phyloP scores from a whole-genome alignment of 2,797 vertebrate species.

The Nothura maculosa region DNA sequence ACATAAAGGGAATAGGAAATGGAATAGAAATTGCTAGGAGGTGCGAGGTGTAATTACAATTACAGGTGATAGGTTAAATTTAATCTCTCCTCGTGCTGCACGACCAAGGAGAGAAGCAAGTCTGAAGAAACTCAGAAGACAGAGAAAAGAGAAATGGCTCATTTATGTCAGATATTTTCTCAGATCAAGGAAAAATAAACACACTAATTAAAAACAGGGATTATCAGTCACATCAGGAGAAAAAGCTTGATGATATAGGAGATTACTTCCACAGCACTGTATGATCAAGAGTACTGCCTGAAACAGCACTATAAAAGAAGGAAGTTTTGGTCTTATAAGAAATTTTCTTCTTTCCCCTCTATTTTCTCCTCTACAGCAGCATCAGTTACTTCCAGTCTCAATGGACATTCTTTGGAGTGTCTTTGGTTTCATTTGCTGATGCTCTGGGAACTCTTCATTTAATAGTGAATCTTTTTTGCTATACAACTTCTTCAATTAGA shows the following conservation, averaged over 20 bases:
- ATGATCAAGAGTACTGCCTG: not conserved
- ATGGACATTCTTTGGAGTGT: not conserved
- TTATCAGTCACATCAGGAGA: not conserved
- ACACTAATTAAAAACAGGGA: not conserved
- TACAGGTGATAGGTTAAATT: not conserved
- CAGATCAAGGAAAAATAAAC: not conserved
- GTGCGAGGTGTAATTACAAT: not conserved
- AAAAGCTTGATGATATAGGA: not conserved
- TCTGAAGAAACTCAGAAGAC: not conserved
- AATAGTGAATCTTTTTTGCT: not conserved
- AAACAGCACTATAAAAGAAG: not conserved
- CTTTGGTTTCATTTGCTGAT: slow-evolving; percentile 7
- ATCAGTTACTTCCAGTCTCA: not conserved
- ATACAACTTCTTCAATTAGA: not conserved
- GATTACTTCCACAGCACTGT: not conserved
- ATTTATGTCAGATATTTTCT: not conserved
- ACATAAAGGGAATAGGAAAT: not conserved
- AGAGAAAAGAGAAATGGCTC: not conserved
- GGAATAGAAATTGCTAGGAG: not conserved
- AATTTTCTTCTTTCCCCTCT: not conserved
- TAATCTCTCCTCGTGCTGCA: not conserved
- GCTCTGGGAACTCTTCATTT: not conserved
- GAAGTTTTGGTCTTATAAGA: not conserved
- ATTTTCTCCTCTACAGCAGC: not conserved
- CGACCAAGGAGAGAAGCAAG: not conserved